A percentile compares a stretch with the other conserved stretches of the same genome.
These are phyloP conservation scores for Melitaea athalia DNA, from an alignment of 2,888 invertebrate genomes.

Conservation along the genomic window DNA sequence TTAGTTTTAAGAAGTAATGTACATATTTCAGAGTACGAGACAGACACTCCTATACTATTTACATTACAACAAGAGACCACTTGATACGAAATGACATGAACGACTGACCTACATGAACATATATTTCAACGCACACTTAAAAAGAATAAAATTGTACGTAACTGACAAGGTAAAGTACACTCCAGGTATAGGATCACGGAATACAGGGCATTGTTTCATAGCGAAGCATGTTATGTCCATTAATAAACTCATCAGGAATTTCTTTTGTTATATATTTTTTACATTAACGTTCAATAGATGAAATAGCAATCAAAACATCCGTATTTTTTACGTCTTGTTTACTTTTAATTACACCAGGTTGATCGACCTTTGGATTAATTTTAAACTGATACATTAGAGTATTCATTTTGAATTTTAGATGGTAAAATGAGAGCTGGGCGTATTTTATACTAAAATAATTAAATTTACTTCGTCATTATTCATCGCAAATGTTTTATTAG, in stretches of 20 bases:
- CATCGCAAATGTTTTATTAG: neutral
- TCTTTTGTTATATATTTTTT: slow-evolving; percentile 3
- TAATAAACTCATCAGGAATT: slow-evolving; percentile 2
- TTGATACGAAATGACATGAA: slow-evolving; percentile 9
- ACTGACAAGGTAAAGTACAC: slow-evolving; percentile 27
- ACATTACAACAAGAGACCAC: neutral
- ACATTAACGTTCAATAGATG: neutral
- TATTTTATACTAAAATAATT: neutral
- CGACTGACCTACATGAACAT: slow-evolving; percentile 20
- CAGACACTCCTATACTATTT: neutral
- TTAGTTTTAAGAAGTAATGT: too few species aligned
- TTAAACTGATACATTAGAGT: neutral
- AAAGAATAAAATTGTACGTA: slow-evolving; percentile 20
- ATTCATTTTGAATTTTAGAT: neutral
- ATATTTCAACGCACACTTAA: slow-evolving; percentile 19
- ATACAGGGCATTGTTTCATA: slow-evolving; percentile 12
- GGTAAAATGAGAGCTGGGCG: neutral
- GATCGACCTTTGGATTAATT: neutral
- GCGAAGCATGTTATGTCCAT: slow-evolving; percentile 8
- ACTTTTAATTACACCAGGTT: neutral
- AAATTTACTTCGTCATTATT: neutral
- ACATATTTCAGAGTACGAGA: neutral
- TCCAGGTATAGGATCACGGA: slow-evolving; percentile 15
- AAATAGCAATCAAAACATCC: slow-evolving; percentile 4
- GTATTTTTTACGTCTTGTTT: neutral